Evolutionary conservation across 2,113 vertebrate genomes (phyloP).

Genomic region (Mystacornis crossleyi): DNA sequence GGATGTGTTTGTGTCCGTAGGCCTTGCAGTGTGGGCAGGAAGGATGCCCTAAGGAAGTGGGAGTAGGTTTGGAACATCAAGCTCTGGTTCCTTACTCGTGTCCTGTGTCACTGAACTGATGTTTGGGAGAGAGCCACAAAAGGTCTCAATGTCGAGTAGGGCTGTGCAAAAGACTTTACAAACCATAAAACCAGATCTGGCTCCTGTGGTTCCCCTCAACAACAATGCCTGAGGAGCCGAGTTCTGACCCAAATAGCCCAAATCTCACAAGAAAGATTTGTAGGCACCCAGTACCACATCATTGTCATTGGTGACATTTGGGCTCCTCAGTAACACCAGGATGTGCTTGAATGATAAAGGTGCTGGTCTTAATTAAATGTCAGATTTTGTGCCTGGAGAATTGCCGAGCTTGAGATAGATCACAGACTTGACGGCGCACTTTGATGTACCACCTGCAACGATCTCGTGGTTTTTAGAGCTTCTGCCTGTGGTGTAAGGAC

Average conservation of each 20-base stretch:
- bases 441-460: background rate
- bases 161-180: background rate
- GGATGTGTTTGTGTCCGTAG: fast-evolving
- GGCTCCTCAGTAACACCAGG: background rate
- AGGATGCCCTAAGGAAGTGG: background rate
- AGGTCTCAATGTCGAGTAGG: fast-evolving
- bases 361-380: conserved; percentile 12
- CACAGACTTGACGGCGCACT: background rate
- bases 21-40: background rate
- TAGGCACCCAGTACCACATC: background rate
- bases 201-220: too few relatives aligned
- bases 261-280: background rate
- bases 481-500: background rate
- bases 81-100: too few relatives aligned
- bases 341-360: background rate
- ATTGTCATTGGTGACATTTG: background rate
- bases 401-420: background rate
- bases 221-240: background rate
- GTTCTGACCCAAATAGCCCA: background rate
- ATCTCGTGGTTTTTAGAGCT: background rate
- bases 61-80: background rate
- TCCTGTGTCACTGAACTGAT: background rate
- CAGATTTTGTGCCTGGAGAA: background rate
- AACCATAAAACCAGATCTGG: background rate
- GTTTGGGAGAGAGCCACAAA: fast-evolving